A percentile compares a stretch with the other conserved stretches of the same genome.
phyloP scores from a whole-genome alignment of 2,888 invertebrate species.

The Drosophila multiciliata region DNA sequence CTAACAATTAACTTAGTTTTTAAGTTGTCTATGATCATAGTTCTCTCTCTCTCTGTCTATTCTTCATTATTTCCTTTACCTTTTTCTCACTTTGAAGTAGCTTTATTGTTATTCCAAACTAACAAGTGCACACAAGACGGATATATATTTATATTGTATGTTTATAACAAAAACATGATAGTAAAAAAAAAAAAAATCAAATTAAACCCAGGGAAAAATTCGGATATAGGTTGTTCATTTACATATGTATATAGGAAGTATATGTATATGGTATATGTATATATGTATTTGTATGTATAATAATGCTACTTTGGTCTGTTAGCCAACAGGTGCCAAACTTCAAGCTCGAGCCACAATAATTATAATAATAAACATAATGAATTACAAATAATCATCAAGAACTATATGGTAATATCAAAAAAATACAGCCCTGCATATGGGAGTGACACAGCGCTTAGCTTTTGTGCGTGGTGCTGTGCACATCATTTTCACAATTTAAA shows the following conservation, averaged over 20 bases:
- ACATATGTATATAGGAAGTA: conserved; percentile 14
- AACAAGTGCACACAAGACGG: conserved; percentile 66
- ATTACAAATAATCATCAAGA: conserved; percentile 22
- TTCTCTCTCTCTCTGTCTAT: conserved; percentile 5
- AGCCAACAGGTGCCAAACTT: conserved; percentile 50
- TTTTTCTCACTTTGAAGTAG: conserved; percentile 10
- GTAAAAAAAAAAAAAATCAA: conserved; percentile 1
- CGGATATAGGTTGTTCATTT: neutral
- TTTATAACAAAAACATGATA: conserved; percentile 15
- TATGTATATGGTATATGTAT: conserved; percentile 12
- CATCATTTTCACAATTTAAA: conserved; percentile 5
- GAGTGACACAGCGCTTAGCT: conserved; percentile 47
- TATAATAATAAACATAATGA: conserved; percentile 16
- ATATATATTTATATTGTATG: conserved; percentile 23
- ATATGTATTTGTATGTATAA: conserved; percentile 17
- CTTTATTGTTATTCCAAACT: conserved; percentile 47
- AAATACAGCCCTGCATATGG: conserved; percentile 21
- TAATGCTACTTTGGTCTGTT: conserved; percentile 63
- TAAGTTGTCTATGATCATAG: conserved; percentile 56
- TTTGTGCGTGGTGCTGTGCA: conserved; percentile 34
- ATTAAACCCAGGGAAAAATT: neutral
- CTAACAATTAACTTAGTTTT: conserved; percentile 46
- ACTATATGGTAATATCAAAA: conserved; percentile 31
- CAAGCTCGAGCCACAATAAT: conserved; percentile 52
- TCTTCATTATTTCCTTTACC: neutral